phyloP scores from a whole-genome alignment of 2,888 invertebrate genomes.

The Helicoverpa assulta region DNA sequence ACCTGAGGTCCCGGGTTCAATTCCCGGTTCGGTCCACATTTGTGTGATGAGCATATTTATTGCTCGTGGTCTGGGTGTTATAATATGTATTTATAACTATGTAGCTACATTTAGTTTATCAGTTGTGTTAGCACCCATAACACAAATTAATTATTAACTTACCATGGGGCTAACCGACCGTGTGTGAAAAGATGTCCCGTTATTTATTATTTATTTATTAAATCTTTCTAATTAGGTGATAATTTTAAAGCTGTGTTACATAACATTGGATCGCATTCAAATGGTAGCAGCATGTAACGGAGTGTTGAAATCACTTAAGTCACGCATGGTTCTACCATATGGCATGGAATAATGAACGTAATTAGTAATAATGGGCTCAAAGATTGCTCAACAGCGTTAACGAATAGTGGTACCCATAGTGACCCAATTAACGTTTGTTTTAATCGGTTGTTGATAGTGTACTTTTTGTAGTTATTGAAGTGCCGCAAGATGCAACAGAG shows the following conservation, averaged over 20 bases:
- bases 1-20: too few relatives aligned
- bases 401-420: constrained; percentile 45
- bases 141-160: too few relatives aligned
- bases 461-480: constrained; percentile 7
- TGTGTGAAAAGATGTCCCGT: too few relatives aligned
- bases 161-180: too few relatives aligned
- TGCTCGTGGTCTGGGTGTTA: too few relatives aligned
- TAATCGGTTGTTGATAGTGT: constrained; percentile 34
- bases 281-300: constrained; percentile 17
- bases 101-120: too few relatives aligned
- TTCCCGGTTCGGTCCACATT: too few relatives aligned
- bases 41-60: too few relatives aligned
- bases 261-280: constrained; percentile 18
- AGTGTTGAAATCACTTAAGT: constrained; percentile 47
- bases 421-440: constrained; percentile 43
- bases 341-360: constrained; percentile 51
- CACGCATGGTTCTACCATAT: constrained; percentile 53
- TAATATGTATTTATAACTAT: too few relatives aligned
- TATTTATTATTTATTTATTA: background rate
- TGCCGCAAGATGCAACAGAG: too few relatives aligned
- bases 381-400: constrained; percentile 55
- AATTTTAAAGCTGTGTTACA: constrained; percentile 14
- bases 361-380: constrained; percentile 52
- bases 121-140: too few relatives aligned
- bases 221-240: constrained; percentile 3